Conservation (phyloP, 2,797 vertebrate species). For the Anisognathus igniventris region DNA sequence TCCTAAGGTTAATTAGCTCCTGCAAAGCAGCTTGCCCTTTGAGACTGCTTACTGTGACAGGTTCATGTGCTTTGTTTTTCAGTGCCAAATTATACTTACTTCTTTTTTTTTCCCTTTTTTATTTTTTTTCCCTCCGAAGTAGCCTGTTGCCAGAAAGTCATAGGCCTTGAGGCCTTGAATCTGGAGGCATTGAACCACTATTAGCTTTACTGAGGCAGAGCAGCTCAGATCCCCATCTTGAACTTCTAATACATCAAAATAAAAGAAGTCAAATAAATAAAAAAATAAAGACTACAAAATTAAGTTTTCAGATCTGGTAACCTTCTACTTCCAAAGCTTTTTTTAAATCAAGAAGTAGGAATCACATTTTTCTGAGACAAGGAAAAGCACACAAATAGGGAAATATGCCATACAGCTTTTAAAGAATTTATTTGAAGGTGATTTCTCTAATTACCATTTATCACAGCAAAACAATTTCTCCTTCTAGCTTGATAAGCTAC, state of each 20-base stretch:
- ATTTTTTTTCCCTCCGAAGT: conserved; percentile 28
- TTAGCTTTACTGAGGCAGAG: neutral
- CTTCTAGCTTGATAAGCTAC: neutral
- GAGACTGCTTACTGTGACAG: conserved; percentile 92
- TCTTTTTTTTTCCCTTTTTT: conserved; percentile 50
- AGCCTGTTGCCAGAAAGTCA: conserved; percentile 82
- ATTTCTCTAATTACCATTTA: conserved; percentile 11
- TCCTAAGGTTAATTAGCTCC: conserved; percentile 98
- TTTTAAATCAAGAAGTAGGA: neutral
- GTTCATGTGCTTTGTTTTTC: conserved; percentile 81
- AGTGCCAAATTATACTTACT: conserved; percentile 77
- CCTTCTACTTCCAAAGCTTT: neutral
- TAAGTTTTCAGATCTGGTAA: neutral
- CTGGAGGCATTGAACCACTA: neutral
- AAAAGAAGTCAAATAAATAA: neutral
- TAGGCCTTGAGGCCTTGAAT: neutral
- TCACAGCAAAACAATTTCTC: conserved; percentile 15
- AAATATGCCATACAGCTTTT: neutral
- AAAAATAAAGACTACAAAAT: neutral
- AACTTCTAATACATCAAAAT: neutral
- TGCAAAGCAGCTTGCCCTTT: conserved; percentile 86
- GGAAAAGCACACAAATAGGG: neutral
- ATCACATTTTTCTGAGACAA: neutral
- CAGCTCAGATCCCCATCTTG: neutral
- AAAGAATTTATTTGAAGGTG: conserved; percentile 10